These are phyloP conservation scores for Xiphorhynchus elegans DNA, from an alignment of 2,113 vertebrate genomes.

Conservation along the genomic window DNA sequence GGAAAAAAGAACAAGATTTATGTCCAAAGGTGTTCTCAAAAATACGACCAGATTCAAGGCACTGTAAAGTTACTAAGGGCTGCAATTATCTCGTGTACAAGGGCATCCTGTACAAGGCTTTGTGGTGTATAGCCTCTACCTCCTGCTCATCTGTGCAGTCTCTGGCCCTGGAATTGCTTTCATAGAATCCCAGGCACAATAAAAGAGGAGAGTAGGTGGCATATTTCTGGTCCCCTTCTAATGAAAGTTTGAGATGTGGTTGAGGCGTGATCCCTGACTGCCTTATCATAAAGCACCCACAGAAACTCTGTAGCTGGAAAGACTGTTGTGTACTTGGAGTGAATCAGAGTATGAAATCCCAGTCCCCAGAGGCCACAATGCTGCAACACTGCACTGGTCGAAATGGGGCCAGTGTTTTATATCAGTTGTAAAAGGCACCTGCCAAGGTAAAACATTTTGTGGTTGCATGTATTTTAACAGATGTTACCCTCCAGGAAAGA, in stretches of 20 bases:
- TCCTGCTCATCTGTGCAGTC: not conserved
- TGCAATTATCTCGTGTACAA: not conserved
- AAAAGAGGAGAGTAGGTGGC: not conserved
- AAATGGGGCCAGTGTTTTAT: not conserved
- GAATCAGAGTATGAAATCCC: not conserved
- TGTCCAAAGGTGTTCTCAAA: not conserved
- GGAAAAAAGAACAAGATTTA: not conserved
- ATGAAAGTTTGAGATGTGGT: not conserved
- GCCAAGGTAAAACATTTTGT: not conserved
- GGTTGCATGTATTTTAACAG: not conserved
- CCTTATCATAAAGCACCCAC: not conserved
- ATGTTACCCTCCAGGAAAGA: not conserved
- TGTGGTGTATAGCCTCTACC: not conserved
- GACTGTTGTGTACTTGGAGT: not conserved
- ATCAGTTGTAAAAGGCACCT: not conserved
- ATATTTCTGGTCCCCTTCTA: not conserved
- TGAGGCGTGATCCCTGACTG: not conserved
- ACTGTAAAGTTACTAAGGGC: not conserved
- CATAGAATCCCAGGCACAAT: not conserved
- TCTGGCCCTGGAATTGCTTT: not conserved
- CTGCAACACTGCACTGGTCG: not conserved
- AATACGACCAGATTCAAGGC: not conserved
- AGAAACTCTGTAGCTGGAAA: not conserved
- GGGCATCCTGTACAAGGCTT: not conserved
- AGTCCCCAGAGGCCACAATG: not conserved